These are phyloP conservation scores for Macrobrachium nipponense DNA, from an alignment of 1,140 invertebrate genomes.

Conservation along the genomic window DNA sequence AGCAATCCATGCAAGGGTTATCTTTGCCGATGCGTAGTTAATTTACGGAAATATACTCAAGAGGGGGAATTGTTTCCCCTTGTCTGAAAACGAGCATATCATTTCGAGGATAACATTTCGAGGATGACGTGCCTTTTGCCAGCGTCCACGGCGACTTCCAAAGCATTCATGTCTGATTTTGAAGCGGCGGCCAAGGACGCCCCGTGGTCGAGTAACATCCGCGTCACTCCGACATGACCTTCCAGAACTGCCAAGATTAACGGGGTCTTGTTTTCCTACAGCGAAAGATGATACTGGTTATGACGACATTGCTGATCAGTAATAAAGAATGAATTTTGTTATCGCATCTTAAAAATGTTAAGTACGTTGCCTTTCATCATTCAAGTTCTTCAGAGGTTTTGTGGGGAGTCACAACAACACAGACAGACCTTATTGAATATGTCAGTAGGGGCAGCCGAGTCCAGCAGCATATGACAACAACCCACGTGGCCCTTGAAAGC, in stretches of 20 bases:
- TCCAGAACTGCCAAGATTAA: conserved; percentile 93
- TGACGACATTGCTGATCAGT: background rate
- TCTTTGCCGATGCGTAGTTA: too few relatives aligned
- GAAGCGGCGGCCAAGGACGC: conserved; percentile 72
- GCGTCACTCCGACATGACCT: conserved; percentile 82
- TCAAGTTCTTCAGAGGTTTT: too few relatives aligned
- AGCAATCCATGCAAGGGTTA: too few relatives aligned
- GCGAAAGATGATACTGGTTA: conserved; percentile 64
- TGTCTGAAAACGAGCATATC: too few relatives aligned
- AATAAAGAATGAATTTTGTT: background rate
- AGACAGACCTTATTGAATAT: conserved; percentile 29
- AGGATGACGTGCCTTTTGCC: background rate
- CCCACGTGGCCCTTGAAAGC: conserved; percentile 67
- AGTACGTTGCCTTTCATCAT: too few relatives aligned
- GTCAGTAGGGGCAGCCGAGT: conserved; percentile 8
- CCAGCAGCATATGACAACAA: background rate
- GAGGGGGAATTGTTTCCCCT: too few relatives aligned
- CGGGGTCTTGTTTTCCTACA: conserved; percentile 76
- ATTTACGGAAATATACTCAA: conserved; percentile 28
- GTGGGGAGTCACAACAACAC: background rate
- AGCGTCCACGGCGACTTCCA: conserved; percentile 70
- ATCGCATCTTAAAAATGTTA: background rate
- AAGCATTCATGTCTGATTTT: conserved; percentile 67
- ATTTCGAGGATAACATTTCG: too few relatives aligned
- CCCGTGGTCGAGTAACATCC: conserved; percentile 81